Evolutionary conservation across 2,888 invertebrate genomes (phyloP).

Genomic region (Trachelus stipa): DNA sequence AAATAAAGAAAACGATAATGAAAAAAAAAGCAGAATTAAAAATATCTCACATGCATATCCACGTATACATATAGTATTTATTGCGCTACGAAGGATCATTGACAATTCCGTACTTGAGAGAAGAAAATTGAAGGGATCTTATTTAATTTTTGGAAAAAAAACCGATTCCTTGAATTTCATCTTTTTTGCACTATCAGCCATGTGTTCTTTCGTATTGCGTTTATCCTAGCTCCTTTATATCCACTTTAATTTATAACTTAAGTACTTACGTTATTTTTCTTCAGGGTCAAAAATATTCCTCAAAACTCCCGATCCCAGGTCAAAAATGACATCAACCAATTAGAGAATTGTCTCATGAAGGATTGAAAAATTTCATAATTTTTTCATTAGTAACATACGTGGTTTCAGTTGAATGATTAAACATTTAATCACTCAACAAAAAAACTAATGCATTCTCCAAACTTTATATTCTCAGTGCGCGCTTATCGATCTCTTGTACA

Average conservation of each 20-base stretch:
- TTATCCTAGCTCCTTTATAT: neutral
- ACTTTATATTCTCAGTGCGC: neutral
- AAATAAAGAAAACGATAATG: conserved; percentile 63
- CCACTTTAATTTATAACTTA: neutral
- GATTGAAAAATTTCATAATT: neutral
- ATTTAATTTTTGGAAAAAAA: neutral
- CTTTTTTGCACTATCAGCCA: neutral
- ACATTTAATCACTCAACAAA: neutral
- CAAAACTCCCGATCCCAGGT: neutral
- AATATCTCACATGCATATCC: neutral
- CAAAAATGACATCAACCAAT: neutral
- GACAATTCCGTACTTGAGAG: neutral
- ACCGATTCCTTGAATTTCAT: neutral
- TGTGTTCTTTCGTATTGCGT: neutral
- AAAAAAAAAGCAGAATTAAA: conserved; percentile 41
- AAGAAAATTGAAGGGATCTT: neutral
- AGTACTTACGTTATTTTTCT: neutral
- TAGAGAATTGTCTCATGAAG: neutral
- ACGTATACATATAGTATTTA: neutral
- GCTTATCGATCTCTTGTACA: neutral
- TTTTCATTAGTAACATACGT: neutral
- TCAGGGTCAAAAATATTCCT: neutral
- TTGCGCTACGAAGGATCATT: neutral
- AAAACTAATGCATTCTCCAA: neutral
- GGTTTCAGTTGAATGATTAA: neutral